Percentiles rank a stretch among this genome's conserved stretches.
These are phyloP conservation scores for Heterotilapia buettikoferi DNA, from an alignment of 2,113 vertebrate species.

Conservation along the genomic window DNA sequence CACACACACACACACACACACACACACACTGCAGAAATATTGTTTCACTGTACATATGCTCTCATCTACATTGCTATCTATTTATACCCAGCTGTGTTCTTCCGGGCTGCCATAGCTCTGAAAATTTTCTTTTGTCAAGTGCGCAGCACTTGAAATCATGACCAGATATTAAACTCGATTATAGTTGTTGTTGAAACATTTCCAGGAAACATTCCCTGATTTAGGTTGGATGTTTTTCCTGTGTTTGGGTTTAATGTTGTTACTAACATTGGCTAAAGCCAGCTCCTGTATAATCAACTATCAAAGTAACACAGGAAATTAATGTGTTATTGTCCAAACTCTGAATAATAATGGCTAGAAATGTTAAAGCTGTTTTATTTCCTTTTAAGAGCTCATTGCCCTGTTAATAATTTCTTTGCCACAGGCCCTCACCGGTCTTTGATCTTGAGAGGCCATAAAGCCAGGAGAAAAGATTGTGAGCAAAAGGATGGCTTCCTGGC, in stretches of 20 bases:
- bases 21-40: neutral
- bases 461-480: neutral
- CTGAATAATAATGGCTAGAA: neutral
- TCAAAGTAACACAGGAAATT: neutral
- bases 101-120: neutral
- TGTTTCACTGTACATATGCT: neutral
- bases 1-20: too few relatives aligned
- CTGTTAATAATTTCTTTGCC: neutral
- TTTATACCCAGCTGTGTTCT: neutral
- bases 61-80: neutral
- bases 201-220: neutral
- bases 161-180: conserved; percentile 2
- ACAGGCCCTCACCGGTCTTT: neutral
- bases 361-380: neutral
- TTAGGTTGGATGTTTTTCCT: neutral
- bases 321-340: neutral
- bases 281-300: neutral
- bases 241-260: neutral
- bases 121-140: neutral
- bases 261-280: neutral
- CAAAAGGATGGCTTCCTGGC: neutral
- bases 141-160: neutral
- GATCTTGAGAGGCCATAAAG: neutral
- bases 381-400: neutral
- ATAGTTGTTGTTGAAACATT: neutral